Evolutionary conservation across 2,113 vertebrate species (phyloP), one percentile per base, ranked within the genome.

Genomic region (Passer montanus): DNA sequence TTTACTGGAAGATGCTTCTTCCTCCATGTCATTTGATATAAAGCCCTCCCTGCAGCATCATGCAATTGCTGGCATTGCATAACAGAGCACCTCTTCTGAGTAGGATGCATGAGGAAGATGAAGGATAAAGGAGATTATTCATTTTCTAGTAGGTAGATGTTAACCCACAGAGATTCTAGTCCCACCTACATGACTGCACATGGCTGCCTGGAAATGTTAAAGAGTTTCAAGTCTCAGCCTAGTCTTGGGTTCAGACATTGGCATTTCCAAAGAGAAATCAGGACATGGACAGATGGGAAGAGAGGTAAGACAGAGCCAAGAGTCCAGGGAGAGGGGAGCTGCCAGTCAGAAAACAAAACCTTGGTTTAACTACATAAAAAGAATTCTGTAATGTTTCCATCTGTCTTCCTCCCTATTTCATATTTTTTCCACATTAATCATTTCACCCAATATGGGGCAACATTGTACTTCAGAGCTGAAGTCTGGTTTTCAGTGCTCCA

Each of bases 301-400:
- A 87, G 70, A 92, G 31, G 63, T 91, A 69, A 92, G 72, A 72
- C n/a, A 91, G 31, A 79, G 62, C 33, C 63, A 85, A 79, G 67
- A 83, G 84, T 80, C 63, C 63, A 88, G 46, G 86, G 39, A 94
- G 19, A 90, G 63, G 23, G 47, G 37, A 90, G 74, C 11, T 88
- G 56, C 31, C 58, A 88, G 26, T 28, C 50, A 88, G 55, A 27
- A 90, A 86, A 84, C 22, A 88, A 96, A 88, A 30, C 35, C 39
- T 70, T 90, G 39, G 44, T 88, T 92, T 92, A 92, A 84, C 50
- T 70, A 74, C 30, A 43, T 90, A 55, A 76, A 92, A 94, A 86
- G 16, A 52, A 84, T 74, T 63, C 63, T 83, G 11, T 69, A 74
- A 74, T 78, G 2, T 89, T 93, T 90, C 79, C 37, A 66, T 69